A percentile compares a stretch with the other conserved stretches of the same genome.
phyloP scores from a whole-genome alignment of 2,888 invertebrate genomes.

The Sceliomorpha sp. region DNA sequence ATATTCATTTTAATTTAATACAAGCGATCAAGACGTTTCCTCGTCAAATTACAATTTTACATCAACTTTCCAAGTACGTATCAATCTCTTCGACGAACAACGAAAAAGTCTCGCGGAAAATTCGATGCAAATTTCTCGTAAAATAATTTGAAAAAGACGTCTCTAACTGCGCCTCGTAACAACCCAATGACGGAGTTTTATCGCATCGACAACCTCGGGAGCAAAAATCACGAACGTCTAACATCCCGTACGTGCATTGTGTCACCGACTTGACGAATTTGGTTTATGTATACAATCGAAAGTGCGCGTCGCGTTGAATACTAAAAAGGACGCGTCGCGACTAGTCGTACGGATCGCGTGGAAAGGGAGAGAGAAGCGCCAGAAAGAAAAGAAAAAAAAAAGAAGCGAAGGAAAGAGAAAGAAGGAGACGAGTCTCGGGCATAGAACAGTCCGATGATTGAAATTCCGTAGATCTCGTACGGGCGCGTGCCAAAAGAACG shows the following conservation, averaged over 20 bases:
- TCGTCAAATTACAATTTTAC: no score
- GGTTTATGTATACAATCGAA: conserved; percentile 70
- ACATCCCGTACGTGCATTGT: conserved; percentile 60
- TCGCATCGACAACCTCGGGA: conserved; percentile 38
- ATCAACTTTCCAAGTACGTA: neutral
- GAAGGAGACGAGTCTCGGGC: conserved; percentile 19
- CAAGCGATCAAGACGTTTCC: no score
- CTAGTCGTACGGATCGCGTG: no score
- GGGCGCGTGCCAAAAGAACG: conserved; percentile 51
- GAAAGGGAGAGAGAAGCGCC: no score
- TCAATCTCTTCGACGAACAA: conserved; percentile 8
- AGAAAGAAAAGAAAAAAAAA: conserved; percentile 31
- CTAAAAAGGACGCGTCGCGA: conserved; percentile 49
- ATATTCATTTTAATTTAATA: no score
- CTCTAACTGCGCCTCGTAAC: neutral
- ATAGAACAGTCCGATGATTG: conserved; percentile 40
- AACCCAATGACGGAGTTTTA: conserved; percentile 6
- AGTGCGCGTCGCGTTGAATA: conserved; percentile 65
- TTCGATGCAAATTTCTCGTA: no score
- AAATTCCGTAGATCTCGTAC: conserved; percentile 59
- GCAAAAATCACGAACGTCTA: conserved; percentile 48
- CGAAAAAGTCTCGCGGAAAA: no score
- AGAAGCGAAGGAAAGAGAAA: no score
- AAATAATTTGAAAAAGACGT: no score
- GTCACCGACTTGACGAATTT: conserved; percentile 64